Conservation (phyloP, 2,888 invertebrate species). For the Cosmopolites sordidus region DNA sequence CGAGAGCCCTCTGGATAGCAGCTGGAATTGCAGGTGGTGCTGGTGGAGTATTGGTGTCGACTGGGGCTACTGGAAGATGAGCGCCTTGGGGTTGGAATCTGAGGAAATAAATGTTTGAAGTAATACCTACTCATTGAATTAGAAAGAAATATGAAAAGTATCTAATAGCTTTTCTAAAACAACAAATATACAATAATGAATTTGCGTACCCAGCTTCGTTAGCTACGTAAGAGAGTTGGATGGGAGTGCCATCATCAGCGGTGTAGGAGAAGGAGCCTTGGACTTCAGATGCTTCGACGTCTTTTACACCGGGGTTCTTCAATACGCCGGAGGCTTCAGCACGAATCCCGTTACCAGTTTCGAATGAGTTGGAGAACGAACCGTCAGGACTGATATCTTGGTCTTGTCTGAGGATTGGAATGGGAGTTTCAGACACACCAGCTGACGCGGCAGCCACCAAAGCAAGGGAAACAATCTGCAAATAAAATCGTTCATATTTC, state of each 20-base stretch:
- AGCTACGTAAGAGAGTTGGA: slow-evolving; percentile 28
- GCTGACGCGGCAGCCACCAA: slow-evolving; percentile 34
- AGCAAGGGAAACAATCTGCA: slow-evolving; percentile 35
- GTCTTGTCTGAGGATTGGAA: slow-evolving; percentile 39
- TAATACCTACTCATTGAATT: no score
- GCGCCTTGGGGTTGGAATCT: slow-evolving; percentile 41
- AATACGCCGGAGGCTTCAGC: slow-evolving; percentile 45
- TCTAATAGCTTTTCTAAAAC: no score
- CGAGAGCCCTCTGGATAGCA: slow-evolving; percentile 6
- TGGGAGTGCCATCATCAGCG: slow-evolving; percentile 33
- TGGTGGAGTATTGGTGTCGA: slow-evolving; percentile 7
- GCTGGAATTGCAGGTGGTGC: slow-evolving; percentile 10
- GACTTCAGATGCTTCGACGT: slow-evolving; percentile 36
- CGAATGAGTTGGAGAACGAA: slow-evolving; percentile 47
- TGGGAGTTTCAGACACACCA: slow-evolving; percentile 31
- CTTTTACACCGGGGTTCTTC: slow-evolving; percentile 39
- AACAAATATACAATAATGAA: no score
- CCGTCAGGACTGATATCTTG: slow-evolving; percentile 51
- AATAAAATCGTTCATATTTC: background rate
- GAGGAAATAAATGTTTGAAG: slow-evolving; percentile 5
- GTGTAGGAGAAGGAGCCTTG: slow-evolving; percentile 32
- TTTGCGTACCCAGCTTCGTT: slow-evolving; percentile 21
- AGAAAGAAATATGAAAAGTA: no score
- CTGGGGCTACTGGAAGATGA: slow-evolving; percentile 42
- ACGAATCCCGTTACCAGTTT: slow-evolving; percentile 52